phyloP scores from a whole-genome alignment of 2,797 vertebrate genomes.

The Schizopygopsis pylzovi region DNA sequence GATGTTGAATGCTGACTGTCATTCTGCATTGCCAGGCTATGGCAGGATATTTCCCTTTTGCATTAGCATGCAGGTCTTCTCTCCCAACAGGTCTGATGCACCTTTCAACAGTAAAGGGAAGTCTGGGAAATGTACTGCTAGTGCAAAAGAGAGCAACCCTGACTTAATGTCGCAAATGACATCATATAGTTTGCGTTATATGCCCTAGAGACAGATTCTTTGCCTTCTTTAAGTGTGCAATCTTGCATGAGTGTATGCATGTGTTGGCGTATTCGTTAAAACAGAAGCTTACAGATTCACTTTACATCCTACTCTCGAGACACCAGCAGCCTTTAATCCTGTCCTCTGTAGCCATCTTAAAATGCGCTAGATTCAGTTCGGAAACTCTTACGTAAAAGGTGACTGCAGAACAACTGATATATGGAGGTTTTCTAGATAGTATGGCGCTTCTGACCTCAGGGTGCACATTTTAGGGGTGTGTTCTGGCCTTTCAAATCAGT shows the following conservation, averaged over 20 bases:
- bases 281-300: slow-evolving; percentile 12
- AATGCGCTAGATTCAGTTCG: slow-evolving; percentile 26
- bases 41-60: slow-evolving; percentile 7
- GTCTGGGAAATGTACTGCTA: neutral
- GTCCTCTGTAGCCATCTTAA: slow-evolving; percentile 41
- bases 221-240: neutral
- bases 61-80: slow-evolving; percentile 26
- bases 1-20: neutral
- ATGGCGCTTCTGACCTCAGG: neutral
- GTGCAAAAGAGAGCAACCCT: neutral
- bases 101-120: neutral
- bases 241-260: neutral
- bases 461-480: slow-evolving; percentile 2
- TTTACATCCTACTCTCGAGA: slow-evolving; percentile 20
- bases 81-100: neutral
- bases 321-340: slow-evolving; percentile 29
- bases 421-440: neutral
- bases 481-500: slow-evolving; percentile 32
- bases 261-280: neutral
- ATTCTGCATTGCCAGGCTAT: slow-evolving; percentile 6
- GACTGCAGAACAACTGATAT: neutral
- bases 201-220: neutral
- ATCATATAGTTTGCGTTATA: neutral
- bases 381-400: slow-evolving; percentile 28
- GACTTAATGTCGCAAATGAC: neutral